Conservation (phyloP, 2,113 vertebrate species). For the Podarcis cretensis region DNA sequence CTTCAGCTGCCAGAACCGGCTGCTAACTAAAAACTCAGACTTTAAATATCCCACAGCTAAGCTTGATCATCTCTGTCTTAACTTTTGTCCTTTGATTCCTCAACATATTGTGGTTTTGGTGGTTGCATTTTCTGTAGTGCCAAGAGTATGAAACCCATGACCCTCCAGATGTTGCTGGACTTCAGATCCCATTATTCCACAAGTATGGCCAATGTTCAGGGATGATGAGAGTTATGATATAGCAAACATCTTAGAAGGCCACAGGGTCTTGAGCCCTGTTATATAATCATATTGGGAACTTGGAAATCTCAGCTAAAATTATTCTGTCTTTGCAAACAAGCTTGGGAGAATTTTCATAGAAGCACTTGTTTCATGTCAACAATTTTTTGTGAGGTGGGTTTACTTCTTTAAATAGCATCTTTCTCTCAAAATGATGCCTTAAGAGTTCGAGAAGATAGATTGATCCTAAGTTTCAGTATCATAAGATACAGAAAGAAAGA, state of each 20-base stretch:
- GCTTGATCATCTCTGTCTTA: not conserved
- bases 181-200: no score
- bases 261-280: no score
- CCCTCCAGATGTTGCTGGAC: no score
- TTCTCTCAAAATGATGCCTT: rapidly evolving
- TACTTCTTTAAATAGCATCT: not conserved
- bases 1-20: rapidly evolving
- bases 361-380: not conserved
- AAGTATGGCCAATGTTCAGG: no score
- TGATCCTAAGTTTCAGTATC: no score
- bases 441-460: not conserved
- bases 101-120: rapidly evolving
- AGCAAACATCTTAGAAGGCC: no score
- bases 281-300: rapidly evolving
- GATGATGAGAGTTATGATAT: no score
- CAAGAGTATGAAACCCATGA: not conserved
- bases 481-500: no score
- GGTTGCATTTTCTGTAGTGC: not conserved
- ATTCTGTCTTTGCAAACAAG: not conserved
- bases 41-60: not conserved
- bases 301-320: not conserved
- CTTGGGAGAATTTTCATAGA: rapidly evolving
- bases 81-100: not conserved
- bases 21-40: not conserved
- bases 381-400: not conserved